A percentile compares a stretch with the other conserved stretches of the same genome.
Conservation (phyloP, 2,888 invertebrate genomes). For the Acanthosepion pharaonis region DNA sequence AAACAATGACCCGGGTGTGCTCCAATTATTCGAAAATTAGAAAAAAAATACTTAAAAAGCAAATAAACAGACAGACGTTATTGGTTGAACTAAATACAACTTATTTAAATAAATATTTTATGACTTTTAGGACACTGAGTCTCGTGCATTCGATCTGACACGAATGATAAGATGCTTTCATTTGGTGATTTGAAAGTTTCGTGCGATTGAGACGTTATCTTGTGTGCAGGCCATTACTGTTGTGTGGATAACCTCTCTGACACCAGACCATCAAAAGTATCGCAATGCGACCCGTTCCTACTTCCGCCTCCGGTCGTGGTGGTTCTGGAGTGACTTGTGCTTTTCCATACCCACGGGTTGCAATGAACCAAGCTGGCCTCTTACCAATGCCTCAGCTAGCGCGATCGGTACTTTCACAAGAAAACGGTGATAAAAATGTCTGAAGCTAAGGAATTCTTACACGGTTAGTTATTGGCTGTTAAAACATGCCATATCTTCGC, state of each 20-base stretch:
- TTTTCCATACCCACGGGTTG: neutral
- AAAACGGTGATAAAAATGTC: neutral
- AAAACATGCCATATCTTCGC: constrained; percentile 20
- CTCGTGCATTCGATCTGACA: neutral
- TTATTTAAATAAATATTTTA: too few species aligned
- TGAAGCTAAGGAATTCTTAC: neutral
- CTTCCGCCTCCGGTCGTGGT: constrained; percentile 33
- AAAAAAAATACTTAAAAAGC: too few species aligned
- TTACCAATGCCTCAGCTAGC: neutral
- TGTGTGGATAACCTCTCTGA: neutral
- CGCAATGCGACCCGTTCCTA: neutral
- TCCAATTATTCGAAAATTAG: too few species aligned
- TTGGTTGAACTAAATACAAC: too few species aligned
- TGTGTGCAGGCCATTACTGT: neutral
- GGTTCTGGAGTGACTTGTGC: neutral
- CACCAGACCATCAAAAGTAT: neutral
- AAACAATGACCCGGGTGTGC: too few species aligned
- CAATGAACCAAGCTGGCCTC: neutral
- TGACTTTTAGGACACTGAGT: too few species aligned
- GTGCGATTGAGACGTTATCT: neutral
- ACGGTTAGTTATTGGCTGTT: neutral
- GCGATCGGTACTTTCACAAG: constrained; percentile 20
- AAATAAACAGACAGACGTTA: too few species aligned
- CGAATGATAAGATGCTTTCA: neutral
- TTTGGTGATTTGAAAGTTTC: neutral